A percentile compares a stretch with the other conserved stretches of the same genome.
These are phyloP conservation scores for Exocentrus adspersus DNA, from an alignment of 2,888 invertebrate genomes.

Conservation along the genomic window DNA sequence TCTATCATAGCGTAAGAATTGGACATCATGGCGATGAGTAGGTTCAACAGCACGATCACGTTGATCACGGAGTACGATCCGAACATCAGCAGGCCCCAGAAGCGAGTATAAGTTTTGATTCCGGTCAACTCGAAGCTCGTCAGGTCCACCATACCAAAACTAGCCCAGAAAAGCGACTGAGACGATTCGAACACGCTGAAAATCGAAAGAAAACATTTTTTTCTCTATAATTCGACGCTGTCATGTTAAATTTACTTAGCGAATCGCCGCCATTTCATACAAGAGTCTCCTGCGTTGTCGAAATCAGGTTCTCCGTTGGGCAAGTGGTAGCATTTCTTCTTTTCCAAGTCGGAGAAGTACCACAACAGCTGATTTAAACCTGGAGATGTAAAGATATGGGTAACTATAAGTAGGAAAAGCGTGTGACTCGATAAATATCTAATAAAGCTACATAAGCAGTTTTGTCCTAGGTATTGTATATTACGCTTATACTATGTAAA, in stretches of 20 bases:
- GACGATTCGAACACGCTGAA: slow-evolving; percentile 91
- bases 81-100: slow-evolving; percentile 96
- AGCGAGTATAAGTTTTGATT: slow-evolving; percentile 89
- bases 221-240: neutral
- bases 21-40: slow-evolving; percentile 98
- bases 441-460: too few species aligned
- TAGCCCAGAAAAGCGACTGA: slow-evolving; percentile 96
- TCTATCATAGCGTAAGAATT: slow-evolving; percentile 94
- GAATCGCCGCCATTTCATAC: slow-evolving; percentile 87
- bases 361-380: slow-evolving; percentile 90
- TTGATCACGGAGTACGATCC: slow-evolving; percentile 96
- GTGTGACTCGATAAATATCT: too few species aligned
- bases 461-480: too few species aligned
- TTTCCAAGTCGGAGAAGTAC: slow-evolving; percentile 91
- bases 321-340: slow-evolving; percentile 79
- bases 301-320: slow-evolving; percentile 80
- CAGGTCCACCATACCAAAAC: slow-evolving; percentile 91
- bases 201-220: slow-evolving; percentile 20
- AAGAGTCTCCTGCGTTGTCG: slow-evolving; percentile 79
- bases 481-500: too few species aligned
- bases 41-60: slow-evolving; percentile 91
- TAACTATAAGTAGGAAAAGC: neutral
- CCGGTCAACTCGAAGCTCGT: slow-evolving; percentile 88
- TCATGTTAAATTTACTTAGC: slow-evolving; percentile 76
- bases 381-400: slow-evolving; percentile 49